Base-by-base conservation (phyloP, 1,140 invertebrate genomes). In the Helicorthomorpha holstii region DNA sequence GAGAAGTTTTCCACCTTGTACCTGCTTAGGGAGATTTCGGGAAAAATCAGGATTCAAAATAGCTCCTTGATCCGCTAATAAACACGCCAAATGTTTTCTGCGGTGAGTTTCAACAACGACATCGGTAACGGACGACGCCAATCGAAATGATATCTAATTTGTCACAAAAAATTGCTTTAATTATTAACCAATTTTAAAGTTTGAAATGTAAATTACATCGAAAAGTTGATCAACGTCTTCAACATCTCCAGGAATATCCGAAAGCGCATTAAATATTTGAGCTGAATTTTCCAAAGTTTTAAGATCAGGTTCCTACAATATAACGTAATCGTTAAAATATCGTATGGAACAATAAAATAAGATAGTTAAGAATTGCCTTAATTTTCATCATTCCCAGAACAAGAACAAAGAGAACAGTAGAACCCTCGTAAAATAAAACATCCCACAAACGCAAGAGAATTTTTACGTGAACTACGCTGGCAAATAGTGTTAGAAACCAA, bases 401-500 rank as follows among this genome's bases (percentile, higher is more conserved):
- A 7, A 95, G 77, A 75, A 97, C 88, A 67, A 98, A 98, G n/a
- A 99, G 71, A 45, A 96, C 82, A 54, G 93, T 80, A 12, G 90
- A 93, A 41, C 96, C 95, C 68, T 97, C 69, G 56, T 71, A 72
- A 65, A 98, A 95, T 66, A 98, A 90, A 52, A 95, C 71, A 70
- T 99, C 96, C 95, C 95, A 99, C 56, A 98, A 81, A 53, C 90
- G 74, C 2, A 98, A 70, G 41, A 98, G 73, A 54, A 96, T 86
- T 69, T 90, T 93, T 78, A 94, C 92, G 60, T 95, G 88, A n/a
- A 98, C 86, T 53, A 97, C 90, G 63, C 91, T 95, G 2, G 93
- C 88, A 71, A 95, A 97, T n/a, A 98, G 67, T 1, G 94, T 96
- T 27, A 98, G 71, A 68, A 98, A 96, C 95, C 96, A 99, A 64